phyloP scores from a whole-genome alignment of 2,888 invertebrate genomes.

The Microctonus aethiopoides region DNA sequence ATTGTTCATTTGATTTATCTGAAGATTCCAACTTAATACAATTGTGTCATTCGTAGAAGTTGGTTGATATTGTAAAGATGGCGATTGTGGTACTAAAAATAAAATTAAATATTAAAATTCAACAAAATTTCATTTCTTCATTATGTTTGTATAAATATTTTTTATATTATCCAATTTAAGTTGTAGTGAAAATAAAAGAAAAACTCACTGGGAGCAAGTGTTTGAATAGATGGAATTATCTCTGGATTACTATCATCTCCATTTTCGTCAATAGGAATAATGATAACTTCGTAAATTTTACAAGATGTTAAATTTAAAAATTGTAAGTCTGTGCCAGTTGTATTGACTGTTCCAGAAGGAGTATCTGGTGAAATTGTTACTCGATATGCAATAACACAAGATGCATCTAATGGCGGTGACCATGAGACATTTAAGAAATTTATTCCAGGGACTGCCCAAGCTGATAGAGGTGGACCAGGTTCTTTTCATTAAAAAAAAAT shows the following conservation, averaged over 20 bases:
- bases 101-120: background rate
- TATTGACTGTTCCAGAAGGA: background rate
- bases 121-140: too few species aligned
- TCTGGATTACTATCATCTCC: constrained; percentile 36
- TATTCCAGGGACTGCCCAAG: constrained; percentile 39
- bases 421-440: constrained; percentile 48
- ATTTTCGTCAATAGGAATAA: constrained; percentile 46
- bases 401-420: constrained; percentile 48
- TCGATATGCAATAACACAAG: constrained; percentile 51
- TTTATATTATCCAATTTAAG: background rate
- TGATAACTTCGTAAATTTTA: constrained; percentile 43
- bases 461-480: constrained; percentile 42
- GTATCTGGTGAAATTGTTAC: constrained; percentile 41
- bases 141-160: background rate
- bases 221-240: constrained; percentile 35
- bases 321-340: constrained; percentile 34
- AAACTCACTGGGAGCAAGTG: constrained; percentile 29
- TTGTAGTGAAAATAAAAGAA: background rate
- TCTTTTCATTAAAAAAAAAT: constrained; percentile 37
- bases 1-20: constrained; percentile 45
- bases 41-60: constrained; percentile 34
- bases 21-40: constrained; percentile 50
- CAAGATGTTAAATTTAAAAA: constrained; percentile 51
- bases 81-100: constrained; percentile 46
- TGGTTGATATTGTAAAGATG: constrained; percentile 20